Base-by-base conservation (phyloP, 2,888 invertebrate species). In the Erpobdella octoculata region DNA sequence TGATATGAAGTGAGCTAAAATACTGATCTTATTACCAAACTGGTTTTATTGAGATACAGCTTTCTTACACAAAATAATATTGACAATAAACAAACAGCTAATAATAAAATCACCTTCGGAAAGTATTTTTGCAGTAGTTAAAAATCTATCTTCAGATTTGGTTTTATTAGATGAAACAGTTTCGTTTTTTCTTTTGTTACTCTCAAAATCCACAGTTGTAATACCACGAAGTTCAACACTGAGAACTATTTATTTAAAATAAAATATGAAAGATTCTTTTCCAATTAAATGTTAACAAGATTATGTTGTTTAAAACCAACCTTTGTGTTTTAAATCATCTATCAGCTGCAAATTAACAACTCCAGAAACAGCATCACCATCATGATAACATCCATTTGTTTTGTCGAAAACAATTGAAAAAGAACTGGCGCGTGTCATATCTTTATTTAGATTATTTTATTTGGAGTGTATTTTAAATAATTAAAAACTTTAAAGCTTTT, bases 81-180 rank as follows among this genome's bases (percentile, higher is more conserved):
- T 25, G 28, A 53, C 18, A 25, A 8, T 25, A 53, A 28, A 25
- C 21, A 53, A 25, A 9, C 21, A n/a, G 21, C 21, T 18, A 25
- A n/a, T 3, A 5, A 53, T 53, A 5, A 53, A 53, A 53, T 53
- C 28, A 53, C 53, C 53, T 53, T 53, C 21, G 1, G 53, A 21
- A 12, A 53, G 53, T 53, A 53, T 53, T 53, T 53, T 53, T 53
- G 53, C n/a, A 53, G 28, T 25, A 53, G 21, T 53, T 53, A 21
- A 53, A 53, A n/a, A 53, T 53, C 53, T 28, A 53, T 15, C 28
- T 53, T 5, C 21, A n/a, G n/a, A 53, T 25, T 25, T 1, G 21
- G 28, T 53, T 53, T 53, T n/a, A 46, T 3, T 21, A 53, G 53
- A 21, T 8, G 8, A 25, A 25, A 21, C 21, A 25, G 15, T 6